Conservation (phyloP, 2,797 vertebrate species). For the Tapirus indicus region DNA sequence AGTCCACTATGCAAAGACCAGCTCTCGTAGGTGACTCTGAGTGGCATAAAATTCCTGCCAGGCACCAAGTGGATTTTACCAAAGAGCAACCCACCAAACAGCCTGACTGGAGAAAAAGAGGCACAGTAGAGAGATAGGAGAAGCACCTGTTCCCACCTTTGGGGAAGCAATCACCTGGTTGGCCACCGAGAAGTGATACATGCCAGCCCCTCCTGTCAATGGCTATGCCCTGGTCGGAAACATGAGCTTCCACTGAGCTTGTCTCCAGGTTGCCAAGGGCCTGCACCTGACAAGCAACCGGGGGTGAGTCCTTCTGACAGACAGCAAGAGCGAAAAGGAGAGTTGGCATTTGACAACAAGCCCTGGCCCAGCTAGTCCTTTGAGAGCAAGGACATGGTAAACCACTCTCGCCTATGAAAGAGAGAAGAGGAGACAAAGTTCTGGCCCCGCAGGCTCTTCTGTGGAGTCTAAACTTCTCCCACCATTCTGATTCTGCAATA, state of each 20-base stretch:
- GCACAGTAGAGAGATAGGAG: constrained; percentile 55
- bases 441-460: background rate
- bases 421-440: background rate
- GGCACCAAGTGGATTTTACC: constrained; percentile 54
- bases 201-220: constrained; percentile 77
- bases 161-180: constrained; percentile 78
- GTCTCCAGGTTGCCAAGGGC: constrained; percentile 74
- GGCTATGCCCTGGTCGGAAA: constrained; percentile 59
- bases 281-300: constrained; percentile 77
- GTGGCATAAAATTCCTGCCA: constrained; percentile 34
- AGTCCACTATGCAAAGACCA: background rate
- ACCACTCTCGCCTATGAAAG: background rate
- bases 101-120: constrained; percentile 53
- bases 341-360: background rate
- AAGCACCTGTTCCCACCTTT: constrained; percentile 81
- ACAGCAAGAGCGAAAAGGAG: background rate
- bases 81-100: constrained; percentile 68
- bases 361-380: background rate
- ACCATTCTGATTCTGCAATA: background rate
- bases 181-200: constrained; percentile 60
- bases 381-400: background rate
- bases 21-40: background rate
- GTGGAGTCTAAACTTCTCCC: background rate
- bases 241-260: constrained; percentile 71
- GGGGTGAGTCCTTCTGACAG: background rate